phyloP scores from a whole-genome alignment of 1,140 invertebrate genomes.

The Cephus cinctus region DNA sequence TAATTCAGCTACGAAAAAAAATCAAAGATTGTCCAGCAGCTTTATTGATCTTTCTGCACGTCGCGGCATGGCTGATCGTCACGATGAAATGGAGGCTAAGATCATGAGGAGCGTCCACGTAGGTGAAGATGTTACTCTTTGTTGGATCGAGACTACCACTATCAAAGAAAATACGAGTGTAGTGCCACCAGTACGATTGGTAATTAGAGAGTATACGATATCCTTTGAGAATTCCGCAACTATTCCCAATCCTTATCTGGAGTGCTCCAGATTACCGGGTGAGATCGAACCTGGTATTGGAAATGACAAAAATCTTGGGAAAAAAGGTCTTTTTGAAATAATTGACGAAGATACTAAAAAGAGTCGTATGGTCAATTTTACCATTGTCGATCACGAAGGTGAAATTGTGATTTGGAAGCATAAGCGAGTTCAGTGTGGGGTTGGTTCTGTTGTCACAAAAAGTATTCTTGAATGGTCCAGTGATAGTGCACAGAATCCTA shows the following conservation, averaged over 20 bases:
- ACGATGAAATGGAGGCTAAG: conserved; percentile 12
- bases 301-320: conserved; percentile 4
- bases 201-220: conserved; percentile 32
- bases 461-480: conserved; percentile 19
- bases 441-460: conserved; percentile 27
- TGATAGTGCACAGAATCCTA: conserved; percentile 15
- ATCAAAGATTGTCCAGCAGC: neutral
- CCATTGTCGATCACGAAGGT: conserved; percentile 7
- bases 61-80: neutral
- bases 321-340: conserved; percentile 15
- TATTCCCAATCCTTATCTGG: conserved; percentile 28
- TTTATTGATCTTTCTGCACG: neutral
- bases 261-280: conserved; percentile 16
- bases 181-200: conserved; percentile 18
- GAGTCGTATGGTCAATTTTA: conserved; percentile 25
- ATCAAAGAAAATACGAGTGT: conserved; percentile 27
- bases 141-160: conserved; percentile 33
- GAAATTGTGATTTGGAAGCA: conserved; percentile 15
- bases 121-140: conserved; percentile 28
- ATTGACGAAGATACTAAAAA: conserved; percentile 29
- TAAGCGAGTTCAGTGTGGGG: conserved; percentile 25
- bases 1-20: neutral
- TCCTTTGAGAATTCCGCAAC: conserved; percentile 32
- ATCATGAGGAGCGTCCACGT: conserved; percentile 19
- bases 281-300: conserved; percentile 7